Evolutionary conservation across 2,113 vertebrate genomes (phyloP), one percentile per base, ranked within the genome.

Genomic region (Chaetodon trifascialis): DNA sequence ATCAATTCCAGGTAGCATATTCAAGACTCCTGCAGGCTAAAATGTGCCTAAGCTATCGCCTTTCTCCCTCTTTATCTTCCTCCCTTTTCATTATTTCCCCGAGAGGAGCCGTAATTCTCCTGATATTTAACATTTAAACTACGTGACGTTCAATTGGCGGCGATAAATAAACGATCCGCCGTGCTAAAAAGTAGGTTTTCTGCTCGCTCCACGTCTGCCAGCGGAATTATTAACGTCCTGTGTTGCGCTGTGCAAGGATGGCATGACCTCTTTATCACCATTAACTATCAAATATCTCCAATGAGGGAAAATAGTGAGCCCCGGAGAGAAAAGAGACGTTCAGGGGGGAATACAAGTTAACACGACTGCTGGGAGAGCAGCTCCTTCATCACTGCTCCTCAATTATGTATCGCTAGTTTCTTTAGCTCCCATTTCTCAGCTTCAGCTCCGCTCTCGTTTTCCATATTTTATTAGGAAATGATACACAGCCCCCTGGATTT

Each of bases 331-430:
- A 64, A 80, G 63, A 80, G 69, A 84, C 30, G 86, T 82, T 84
- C 88, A 90, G 84, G 23, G 79, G 93, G 93, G 90, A 92, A 93
- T 89, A 92, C 90, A 94, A 94, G 93, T 94, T 93, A 91, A 88
- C 90, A 87, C 82, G 82, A 85, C 88, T 73, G 89, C 83, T 34
- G 76, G 86, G 79, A 82, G 88, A 85, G 89, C 7, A 60, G 77
- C 87, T 81, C 88, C 85, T 89, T 87, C 87, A 85, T 86, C 91
- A 62, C 81, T 59, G 89, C 85, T 84, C 73, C 86, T 90, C 80
- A 89, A 89, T 90, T 80, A 89, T 88, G 86, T 77, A 85, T 90
- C 91, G 83, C 86, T 82, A 78, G 88, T 90, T 91, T 84, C 79
- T 66, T 86, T 47, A 82, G 80, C 87, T 86, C 79, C 86, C 81